Evolutionary conservation across 2,113 vertebrate genomes (phyloP), one percentile per base, ranked within the genome.

Genomic region (Bambusicola thoracicus): DNA sequence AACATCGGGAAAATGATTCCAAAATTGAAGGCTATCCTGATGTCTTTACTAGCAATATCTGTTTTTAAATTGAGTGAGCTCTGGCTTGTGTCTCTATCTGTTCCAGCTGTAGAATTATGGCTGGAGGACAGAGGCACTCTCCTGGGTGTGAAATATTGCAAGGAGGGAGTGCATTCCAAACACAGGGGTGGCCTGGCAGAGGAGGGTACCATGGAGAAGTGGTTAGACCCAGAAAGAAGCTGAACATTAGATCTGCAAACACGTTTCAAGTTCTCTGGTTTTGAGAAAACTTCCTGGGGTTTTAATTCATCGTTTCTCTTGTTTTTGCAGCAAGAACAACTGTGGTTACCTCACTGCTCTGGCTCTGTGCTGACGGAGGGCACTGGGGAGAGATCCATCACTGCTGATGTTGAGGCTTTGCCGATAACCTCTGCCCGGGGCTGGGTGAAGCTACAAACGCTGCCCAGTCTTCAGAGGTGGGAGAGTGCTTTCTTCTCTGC

Each of bases 51-150:
- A 75, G 68, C 76, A 63, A 32, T 61, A 32, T 63, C 89, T 94
- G 56, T 27, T 78, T 65, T 27, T 15, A 38, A 56, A 68, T 20
- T 0, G 1, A 51, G 70, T 6, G 74, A 74, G 58, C 61, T 77
- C 25, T 38, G 77, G 38, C 0, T 32, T 30, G 36, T 56, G 25
- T 48, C 81, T 88, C 25, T 75, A 17, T 89, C 53, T 84, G 0
- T 91, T 87, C 89, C 94, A 96, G 87, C 87, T 93, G 84, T 27
- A 49, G 76, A 1, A 2, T 69, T 77, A 40, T 61, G 79, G 94
- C 87, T 55, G 0, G 0, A 68, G 92, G 76, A 67, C 4, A 61
- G 83, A 70, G 68, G 46, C 67, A 43, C 5, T 1, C 38, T 24
- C 73, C 40, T 81, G 76, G 85, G 89, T 81, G 89, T 66, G 73